Conservation (phyloP, 2,888 invertebrate genomes). For the Pinctada fucata region DNA sequence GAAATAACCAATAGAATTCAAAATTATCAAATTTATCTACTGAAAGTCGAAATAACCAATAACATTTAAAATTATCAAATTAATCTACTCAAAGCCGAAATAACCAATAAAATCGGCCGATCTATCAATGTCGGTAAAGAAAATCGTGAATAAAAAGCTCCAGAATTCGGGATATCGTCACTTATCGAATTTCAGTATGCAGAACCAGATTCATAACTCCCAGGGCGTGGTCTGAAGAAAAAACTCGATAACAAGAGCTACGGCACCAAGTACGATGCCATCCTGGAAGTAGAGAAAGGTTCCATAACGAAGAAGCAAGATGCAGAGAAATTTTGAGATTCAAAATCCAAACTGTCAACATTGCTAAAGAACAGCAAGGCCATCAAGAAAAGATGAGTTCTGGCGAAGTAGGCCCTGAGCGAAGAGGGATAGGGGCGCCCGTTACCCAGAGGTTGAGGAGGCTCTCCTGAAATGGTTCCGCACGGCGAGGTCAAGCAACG, state of each 20-base stretch:
- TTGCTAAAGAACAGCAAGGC: slow-evolving; percentile 42
- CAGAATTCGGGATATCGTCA: too few species aligned
- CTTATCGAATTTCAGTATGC: too few species aligned
- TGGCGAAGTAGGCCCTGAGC: slow-evolving; percentile 9
- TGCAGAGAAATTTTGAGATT: slow-evolving; percentile 35
- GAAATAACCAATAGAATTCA: too few species aligned
- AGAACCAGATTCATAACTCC: too few species aligned
- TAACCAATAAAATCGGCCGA: too few species aligned
- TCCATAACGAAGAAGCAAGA: slow-evolving; percentile 37
- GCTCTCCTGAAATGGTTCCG: slow-evolving; percentile 25
- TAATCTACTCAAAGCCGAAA: too few species aligned
- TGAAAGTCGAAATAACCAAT: too few species aligned
- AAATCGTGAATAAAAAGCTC: too few species aligned
- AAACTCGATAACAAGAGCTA: slow-evolving; percentile 25
- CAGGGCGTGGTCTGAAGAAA: slow-evolving; percentile 24
- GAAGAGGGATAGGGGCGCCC: neutral
- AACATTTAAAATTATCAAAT: too few species aligned
- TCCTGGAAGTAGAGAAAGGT: slow-evolving; percentile 35
- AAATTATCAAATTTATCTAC: too few species aligned
- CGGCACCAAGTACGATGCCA: slow-evolving; percentile 39
- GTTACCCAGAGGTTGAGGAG: slow-evolving; percentile 1
- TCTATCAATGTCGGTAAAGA: too few species aligned
- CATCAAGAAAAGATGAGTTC: slow-evolving; percentile 31
- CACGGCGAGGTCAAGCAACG: neutral
- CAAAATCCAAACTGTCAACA: slow-evolving; percentile 32